Evolutionary conservation across 2,888 invertebrate genomes (phyloP).

Genomic region (Pantelozetes paolii): DNA sequence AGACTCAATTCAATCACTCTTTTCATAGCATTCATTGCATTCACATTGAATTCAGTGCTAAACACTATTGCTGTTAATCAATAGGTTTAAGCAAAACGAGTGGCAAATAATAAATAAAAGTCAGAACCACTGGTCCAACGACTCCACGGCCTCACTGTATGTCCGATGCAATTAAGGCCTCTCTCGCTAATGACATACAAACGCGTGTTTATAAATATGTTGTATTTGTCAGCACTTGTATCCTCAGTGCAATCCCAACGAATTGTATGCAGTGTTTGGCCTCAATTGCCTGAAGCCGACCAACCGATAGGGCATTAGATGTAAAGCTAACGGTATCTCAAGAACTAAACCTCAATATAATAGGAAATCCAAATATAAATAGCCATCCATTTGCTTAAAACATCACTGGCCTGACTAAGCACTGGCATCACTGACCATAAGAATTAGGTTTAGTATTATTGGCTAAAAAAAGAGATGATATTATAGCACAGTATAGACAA

Average conservation of each 20-base stretch:
- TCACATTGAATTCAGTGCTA: not conserved
- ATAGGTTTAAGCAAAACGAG: slow-evolving; percentile 11
- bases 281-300: slow-evolving; percentile 36
- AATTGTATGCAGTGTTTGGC: slow-evolving; percentile 13
- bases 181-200: slow-evolving; percentile 26
- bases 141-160: not conserved
- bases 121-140: slow-evolving; percentile 3
- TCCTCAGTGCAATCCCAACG: not conserved
- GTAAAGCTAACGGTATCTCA: slow-evolving; percentile 27
- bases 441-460: slow-evolving; percentile 23
- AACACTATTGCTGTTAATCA: not conserved
- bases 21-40: slow-evolving; percentile 5
- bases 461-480: not conserved
- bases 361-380: slow-evolving; percentile 37
- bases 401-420: slow-evolving; percentile 22
- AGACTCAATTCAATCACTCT: not conserved
- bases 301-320: slow-evolving; percentile 33
- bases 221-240: not conserved
- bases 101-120: slow-evolving; percentile 32
- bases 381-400: slow-evolving; percentile 35
- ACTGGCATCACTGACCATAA: slow-evolving; percentile 12
- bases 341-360: not conserved
- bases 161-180: slow-evolving; percentile 34
- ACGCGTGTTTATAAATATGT: slow-evolving; percentile 31
- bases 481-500: not conserved